Evolutionary conservation across 2,113 vertebrate genomes (phyloP).

Genomic region (Nycticorax nycticorax): DNA sequence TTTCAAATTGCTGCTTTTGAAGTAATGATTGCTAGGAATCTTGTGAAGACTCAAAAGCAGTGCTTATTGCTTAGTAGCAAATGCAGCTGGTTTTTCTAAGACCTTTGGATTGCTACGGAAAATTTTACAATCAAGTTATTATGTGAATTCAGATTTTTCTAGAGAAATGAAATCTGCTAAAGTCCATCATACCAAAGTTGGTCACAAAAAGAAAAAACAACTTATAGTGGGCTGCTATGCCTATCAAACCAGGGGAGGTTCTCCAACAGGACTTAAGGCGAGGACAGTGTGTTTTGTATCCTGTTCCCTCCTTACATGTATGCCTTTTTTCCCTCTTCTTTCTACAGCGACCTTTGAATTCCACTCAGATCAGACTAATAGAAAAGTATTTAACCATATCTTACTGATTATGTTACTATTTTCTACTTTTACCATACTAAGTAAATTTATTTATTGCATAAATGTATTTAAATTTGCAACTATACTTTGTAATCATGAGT

Average conservation of each 20-base stretch:
- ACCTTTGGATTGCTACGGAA: not conserved
- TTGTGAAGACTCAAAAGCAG: not conserved
- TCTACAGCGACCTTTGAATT: not conserved
- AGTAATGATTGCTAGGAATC: not conserved
- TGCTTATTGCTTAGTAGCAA: not conserved
- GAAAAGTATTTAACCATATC: not conserved
- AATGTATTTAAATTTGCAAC: not conserved
- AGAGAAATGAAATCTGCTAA: not conserved
- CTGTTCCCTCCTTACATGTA: not conserved
- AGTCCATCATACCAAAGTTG: not conserved
- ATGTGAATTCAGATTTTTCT: not conserved
- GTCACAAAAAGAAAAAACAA: not conserved
- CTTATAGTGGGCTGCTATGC: not conserved
- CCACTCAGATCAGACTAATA: not conserved
- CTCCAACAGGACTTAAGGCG: not conserved
- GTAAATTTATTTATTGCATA: not conserved
- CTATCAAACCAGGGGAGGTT: not conserved
- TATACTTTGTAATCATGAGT: not conserved
- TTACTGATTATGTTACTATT: not conserved
- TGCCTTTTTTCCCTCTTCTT: not conserved
- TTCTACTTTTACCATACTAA: not conserved
- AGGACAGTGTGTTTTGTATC: not conserved
- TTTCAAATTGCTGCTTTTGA: not conserved
- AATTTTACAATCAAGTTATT: not conserved
- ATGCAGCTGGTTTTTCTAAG: not conserved